Base-by-base conservation (phyloP, 2,888 invertebrate species). In the Spatulosminthurus flaviceps region DNA sequence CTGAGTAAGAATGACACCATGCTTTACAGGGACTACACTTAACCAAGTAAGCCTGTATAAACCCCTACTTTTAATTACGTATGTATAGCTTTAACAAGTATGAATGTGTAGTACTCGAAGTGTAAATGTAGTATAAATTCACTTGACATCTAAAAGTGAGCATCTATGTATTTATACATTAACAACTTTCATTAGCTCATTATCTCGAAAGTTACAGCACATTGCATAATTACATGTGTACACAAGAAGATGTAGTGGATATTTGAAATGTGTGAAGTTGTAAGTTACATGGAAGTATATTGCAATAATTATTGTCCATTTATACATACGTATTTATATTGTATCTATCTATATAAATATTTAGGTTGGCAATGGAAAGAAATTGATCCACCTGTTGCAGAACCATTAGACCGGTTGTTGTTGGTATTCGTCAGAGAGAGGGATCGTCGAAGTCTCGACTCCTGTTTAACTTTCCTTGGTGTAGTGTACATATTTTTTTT, bases 401-500 rank as follows among this genome's bases (percentile, higher is more conserved):
- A 29, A 64, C 74, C 74, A 79, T 60, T 70, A 70, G 70, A 67
- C 66, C 64, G 73, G 24, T 73, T 66, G 43, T 73, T 66, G 43
- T 77, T 77, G 21, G 81, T 80, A 42, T 84, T 84, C 22, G 85
- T 85, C 78, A 85, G 67, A 5, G 83, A 83, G 76, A 84, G 80
- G 19, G 84, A 82, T 42, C 85, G 77, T 28, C 85, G 79, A 13
- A 85, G 85, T 69, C 85, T 81, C 16, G 85, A 84, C 80, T 85
- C 85, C 77, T 85, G 85, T 70, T 85, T 85, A 70, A 85, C 85
- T 81, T 85, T 85, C 51, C 85, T 77, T 34, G 85, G 85, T 28
- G 85, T 85, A 42, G 85, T 85, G 77, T 83, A 83, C 84, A 84
- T 84, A 67, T 70, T 78, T n/a, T n/a, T n/a, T n/a, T n/a, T n/a